phyloP scores from a whole-genome alignment of 1,140 invertebrate genomes.

The Bombus superbus region DNA sequence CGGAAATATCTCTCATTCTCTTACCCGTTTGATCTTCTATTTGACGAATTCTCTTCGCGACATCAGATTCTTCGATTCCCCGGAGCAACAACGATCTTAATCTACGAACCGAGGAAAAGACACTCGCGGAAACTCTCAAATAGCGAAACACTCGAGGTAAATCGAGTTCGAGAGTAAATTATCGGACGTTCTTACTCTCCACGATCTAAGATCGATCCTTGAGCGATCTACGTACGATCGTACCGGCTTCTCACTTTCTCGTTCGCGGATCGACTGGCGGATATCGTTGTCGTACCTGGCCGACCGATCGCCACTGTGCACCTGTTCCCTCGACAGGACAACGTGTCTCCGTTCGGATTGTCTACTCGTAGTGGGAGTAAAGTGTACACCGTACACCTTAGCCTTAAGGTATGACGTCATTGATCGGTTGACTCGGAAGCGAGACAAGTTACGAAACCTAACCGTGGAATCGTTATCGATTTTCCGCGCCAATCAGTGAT shows the following conservation, averaged over 20 bases:
- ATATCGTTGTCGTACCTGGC: conserved; percentile 56
- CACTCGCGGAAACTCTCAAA: conserved; percentile 3
- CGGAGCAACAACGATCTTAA: not conserved
- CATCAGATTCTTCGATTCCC: not conserved
- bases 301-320: conserved; percentile 65
- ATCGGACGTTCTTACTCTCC: not conserved
- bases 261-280: conserved; percentile 64
- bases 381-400: conserved; percentile 33
- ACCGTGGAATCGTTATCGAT: not conserved
- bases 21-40: not conserved
- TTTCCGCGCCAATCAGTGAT: not conserved
- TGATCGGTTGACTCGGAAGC: conserved; percentile 16
- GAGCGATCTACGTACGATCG: not conserved
- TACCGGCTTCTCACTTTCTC: conserved; percentile 67
- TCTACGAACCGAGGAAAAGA: not conserved
- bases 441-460: not conserved
- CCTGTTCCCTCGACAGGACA: conserved; percentile 59
- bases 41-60: not conserved
- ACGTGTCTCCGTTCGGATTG: conserved; percentile 39
- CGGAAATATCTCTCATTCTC: not conserved
- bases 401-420: conserved; percentile 52
- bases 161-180: conserved; percentile 18
- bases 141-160: not conserved
- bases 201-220: conserved; percentile 1
- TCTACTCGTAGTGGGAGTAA: conserved; percentile 62